Conservation (phyloP, 2,797 vertebrate species). For the Lindbergichthys nudifrons region DNA sequence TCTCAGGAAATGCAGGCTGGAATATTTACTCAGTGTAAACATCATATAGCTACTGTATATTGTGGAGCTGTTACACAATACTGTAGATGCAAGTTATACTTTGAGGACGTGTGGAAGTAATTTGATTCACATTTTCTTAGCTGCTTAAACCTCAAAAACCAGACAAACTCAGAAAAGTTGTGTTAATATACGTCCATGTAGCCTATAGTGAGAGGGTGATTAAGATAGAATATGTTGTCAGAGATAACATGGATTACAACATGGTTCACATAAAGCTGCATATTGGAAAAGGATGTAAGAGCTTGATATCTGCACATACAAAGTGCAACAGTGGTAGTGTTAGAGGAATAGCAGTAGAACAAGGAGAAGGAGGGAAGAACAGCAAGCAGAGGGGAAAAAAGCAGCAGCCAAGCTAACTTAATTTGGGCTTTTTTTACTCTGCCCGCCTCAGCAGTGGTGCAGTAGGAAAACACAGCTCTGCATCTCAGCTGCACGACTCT, state of each 20-base stretch:
- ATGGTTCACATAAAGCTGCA: not conserved
- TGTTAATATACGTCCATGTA: not conserved
- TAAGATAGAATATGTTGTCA: not conserved
- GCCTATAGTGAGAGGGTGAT: not conserved
- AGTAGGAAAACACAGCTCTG: slow-evolving; percentile 23
- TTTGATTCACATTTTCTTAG: not conserved
- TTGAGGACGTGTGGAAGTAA: not conserved
- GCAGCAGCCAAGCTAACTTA: slow-evolving; percentile 12
- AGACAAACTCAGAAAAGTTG: not conserved
- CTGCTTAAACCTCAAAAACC: not conserved
- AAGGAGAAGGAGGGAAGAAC: not conserved
- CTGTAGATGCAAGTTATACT: not conserved
- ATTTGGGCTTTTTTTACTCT: slow-evolving; percentile 3
- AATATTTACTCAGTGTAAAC: slow-evolving; percentile 5
- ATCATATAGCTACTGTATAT: not conserved
- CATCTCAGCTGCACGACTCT: slow-evolving; percentile 14
- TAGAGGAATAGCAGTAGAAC: not conserved
- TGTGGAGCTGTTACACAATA: not conserved
- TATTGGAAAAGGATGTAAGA: not conserved
- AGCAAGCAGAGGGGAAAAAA: slow-evolving; percentile 1
- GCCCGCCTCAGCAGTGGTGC: slow-evolving; percentile 2
- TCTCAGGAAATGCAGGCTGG: not conserved
- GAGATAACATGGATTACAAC: not conserved
- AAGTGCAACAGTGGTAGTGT: not conserved
- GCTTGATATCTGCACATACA: not conserved